phyloP scores from a whole-genome alignment of 2,113 vertebrate genomes.

The Aplodontia rufa region DNA sequence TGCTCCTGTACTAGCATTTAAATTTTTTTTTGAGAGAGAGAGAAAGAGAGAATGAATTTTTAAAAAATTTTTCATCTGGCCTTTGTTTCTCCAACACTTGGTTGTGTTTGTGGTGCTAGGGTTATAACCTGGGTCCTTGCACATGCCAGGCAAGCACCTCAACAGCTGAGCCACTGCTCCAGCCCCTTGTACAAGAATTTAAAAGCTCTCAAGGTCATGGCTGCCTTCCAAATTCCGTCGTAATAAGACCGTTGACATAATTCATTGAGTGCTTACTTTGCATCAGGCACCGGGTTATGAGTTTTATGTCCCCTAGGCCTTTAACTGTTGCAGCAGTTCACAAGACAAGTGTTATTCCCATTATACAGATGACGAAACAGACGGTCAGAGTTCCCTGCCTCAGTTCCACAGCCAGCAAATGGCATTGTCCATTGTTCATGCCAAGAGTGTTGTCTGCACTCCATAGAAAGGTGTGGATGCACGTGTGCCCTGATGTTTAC shows the following conservation, averaged over 20 bases:
- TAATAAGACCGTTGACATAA: background rate
- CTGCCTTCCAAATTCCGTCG: slow-evolving; percentile 9
- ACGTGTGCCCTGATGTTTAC: background rate
- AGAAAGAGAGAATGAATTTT: no score
- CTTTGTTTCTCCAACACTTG: no score
- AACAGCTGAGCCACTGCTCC: no score
- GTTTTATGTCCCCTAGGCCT: background rate
- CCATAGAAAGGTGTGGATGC: background rate
- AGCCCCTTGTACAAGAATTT: no score
- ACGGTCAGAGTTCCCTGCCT: background rate
- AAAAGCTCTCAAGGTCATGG: background rate
- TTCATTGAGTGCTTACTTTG: background rate
- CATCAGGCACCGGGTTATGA: background rate
- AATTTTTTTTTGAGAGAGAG: no score
- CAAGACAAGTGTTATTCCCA: background rate
- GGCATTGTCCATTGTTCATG: background rate
- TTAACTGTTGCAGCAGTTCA: background rate
- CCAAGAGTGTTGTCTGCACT: background rate
- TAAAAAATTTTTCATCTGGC: no score
- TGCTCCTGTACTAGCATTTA: slow-evolving; percentile 74
- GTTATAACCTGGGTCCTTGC: no score
- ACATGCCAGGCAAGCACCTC: no score
- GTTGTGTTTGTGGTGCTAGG: no score
- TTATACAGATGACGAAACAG: background rate
- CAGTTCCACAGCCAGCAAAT: background rate